These are phyloP conservation scores for Thumatha senex DNA, from an alignment of 2,888 invertebrate species.

Conservation along the genomic window DNA sequence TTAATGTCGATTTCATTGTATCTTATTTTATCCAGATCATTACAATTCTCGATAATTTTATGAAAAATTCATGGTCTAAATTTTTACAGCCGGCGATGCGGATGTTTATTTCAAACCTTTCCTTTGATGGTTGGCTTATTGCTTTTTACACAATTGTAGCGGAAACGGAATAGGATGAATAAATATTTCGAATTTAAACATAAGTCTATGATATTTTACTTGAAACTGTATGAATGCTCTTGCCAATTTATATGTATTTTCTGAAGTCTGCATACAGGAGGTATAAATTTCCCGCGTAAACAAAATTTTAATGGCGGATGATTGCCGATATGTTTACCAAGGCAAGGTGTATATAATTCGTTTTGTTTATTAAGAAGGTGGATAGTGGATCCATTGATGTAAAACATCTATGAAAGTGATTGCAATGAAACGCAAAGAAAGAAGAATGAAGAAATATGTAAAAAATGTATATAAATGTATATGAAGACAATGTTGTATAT, in stretches of 20 bases:
- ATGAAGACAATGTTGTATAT: too few species aligned
- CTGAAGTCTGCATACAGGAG: neutral
- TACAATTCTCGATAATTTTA: neutral
- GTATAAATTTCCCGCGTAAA: neutral
- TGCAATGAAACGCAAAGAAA: too few species aligned
- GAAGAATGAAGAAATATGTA: too few species aligned
- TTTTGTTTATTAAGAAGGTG: too few species aligned
- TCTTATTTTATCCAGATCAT: neutral
- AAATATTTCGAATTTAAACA: conserved; percentile 26
- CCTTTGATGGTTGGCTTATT: conserved; percentile 21
- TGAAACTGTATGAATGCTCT: neutral
- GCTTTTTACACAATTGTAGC: conserved; percentile 14
- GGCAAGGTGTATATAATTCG: too few species aligned
- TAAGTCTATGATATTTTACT: neutral
- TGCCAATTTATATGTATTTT: neutral
- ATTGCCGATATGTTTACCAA: too few species aligned
- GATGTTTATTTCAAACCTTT: conserved; percentile 18
- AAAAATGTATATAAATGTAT: too few species aligned
- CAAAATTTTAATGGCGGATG: neutral
- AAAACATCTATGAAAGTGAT: too few species aligned
- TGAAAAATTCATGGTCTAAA: conserved; percentile 2
- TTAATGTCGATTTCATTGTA: neutral
- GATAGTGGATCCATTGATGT: too few species aligned
- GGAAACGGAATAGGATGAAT: conserved; percentile 20
- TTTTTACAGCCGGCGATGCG: conserved; percentile 3